Base-by-base conservation (phyloP, 1,140 invertebrate genomes). In the Notospermus geniculatus region DNA sequence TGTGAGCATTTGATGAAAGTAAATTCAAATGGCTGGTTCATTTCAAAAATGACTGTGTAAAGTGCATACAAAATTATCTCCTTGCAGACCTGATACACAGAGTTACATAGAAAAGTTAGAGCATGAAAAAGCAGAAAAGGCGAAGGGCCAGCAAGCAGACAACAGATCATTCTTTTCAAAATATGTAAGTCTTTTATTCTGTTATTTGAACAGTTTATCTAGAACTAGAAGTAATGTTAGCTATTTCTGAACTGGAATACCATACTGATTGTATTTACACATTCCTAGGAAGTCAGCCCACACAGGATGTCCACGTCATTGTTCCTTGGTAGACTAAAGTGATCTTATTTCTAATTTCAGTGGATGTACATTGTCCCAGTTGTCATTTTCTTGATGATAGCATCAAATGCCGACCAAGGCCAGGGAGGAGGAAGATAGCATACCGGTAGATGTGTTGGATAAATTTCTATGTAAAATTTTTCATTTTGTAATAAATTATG, bases 351-450 rank as follows among this genome's bases (percentile, higher is more conserved):
- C 73, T 76, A 72, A 74, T 89, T 88, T 67, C 83, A 94, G 91
- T 96, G 93, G 93, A 95, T 95, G 90, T 95, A 95, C 77, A 93
- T 95, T 71, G 87, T 96, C 39, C 92, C 92, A 2, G 86, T 91
- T 39, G 85, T 91, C 23, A 87, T 96, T 57, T 87, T 95, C 71
- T 84, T 95, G 56, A 85, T 95, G 67, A 83, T 96, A 58, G 90
- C 91, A 59, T 89, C 91, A 39, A 90, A 90, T 15, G 85, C 88
- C 19, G 91, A 91, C 82, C 91, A 90, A 45, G 91, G 46, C 9
- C 5, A 92, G 71, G 78, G 70, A 28, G 85, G 84, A 69, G 84
- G 76, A 66, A 82, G 77, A 50, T 50, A 50, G n/a, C n/a, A 11
- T 13, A 43, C 39, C 39, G 25, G 4, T 27, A n/a, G 4, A 5